Base-by-base conservation (phyloP, 1,140 invertebrate genomes). In the Heliconius melpomene region DNA sequence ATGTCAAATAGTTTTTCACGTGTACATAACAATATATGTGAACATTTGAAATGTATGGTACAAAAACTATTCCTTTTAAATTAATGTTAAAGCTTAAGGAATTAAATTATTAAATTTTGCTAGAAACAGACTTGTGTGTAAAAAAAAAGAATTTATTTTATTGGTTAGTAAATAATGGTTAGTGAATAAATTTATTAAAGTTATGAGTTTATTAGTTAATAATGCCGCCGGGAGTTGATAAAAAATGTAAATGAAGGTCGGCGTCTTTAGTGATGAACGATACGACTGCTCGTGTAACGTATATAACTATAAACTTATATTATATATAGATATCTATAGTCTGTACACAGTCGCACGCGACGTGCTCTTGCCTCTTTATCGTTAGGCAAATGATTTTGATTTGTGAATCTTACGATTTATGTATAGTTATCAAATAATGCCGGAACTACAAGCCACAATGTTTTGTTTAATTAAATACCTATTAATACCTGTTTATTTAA, bases 211-310 rank as follows among this genome's bases (percentile, higher is more conserved):
- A 29, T 26, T 26, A 13, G 26, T 26, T 66, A 29, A 66, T 60
- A 16, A 26, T 6, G 1, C 8, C 60, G 26, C 26, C 23, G 60
- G 60, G 60, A 66, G 60, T 66, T 66, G 60, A 66, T 66, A 66
- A 66, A 66, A 66, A 66, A 66, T 66, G 60, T 66, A 66, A 66
- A 66, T 29, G 23, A 66, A 66, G 23, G 60, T 66, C 60, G 60
- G 60, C 60, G 9, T 13, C 26, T 26, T 66, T 66, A 23, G 60
- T 29, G 26, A 29, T 66, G 60, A 66, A 66, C 60, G 60, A 66
- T 66, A 29, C 26, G 26, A 66, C 26, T 26, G 60, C 60, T 66
- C 60, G 60, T 66, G 26, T 66, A 29, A 1, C 23, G 26, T 66
- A 66, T 13, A 66, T 29, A 36, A 36, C 32, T 36, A 36, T 36